Base-by-base conservation (phyloP, 2,797 vertebrate genomes). In the Falco berigora region DNA sequence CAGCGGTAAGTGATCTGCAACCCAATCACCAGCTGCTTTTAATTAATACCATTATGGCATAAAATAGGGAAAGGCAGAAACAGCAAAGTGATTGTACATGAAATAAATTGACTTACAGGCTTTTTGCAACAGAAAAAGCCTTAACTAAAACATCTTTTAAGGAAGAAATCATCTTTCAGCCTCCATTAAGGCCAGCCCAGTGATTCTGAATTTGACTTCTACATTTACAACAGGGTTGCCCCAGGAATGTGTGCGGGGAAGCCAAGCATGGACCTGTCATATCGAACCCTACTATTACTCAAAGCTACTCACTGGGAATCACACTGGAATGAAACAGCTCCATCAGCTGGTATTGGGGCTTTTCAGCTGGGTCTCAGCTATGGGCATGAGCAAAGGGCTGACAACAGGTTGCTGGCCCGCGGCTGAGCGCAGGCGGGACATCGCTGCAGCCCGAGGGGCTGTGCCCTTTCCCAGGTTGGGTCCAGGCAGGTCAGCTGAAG, bases 1-100 rank as follows among this genome's bases (percentile, higher is more conserved):
- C 97, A 93, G 91, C 22, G 96, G 97, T 97, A 96, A 96, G 94
- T 97, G 69, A 36, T 47, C 44, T 3, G 8, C 67, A n/a, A 58
- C 59, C 55, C 77, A 14, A 5, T 34, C 69, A 14, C 52, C 28
- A 30, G 21, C 66, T 18, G 34, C 88, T 69, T 42, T 63, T 66
- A 71, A 52, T 92, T 86, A 79, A 88, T 58, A 71, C 59, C 47
- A 20, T 90, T 67, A 71, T 6, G 14, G 32, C 62, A 30, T 22
- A 17, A 49, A 56, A 71, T 63, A 74, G 52, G 66, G 71, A 92
- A 95, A 85, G 42, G 77, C 67, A 86, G 56, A 62, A 62, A 69
- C 0, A 85, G 59, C 63, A 17, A 36, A n/a, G 75, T 4, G 71
- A 44, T 3, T 56, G 28, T 13, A 27, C 12, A 3, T 1, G 4